Conservation (phyloP, 2,113 vertebrate species). For the Brachypodius melanocephalos region DNA sequence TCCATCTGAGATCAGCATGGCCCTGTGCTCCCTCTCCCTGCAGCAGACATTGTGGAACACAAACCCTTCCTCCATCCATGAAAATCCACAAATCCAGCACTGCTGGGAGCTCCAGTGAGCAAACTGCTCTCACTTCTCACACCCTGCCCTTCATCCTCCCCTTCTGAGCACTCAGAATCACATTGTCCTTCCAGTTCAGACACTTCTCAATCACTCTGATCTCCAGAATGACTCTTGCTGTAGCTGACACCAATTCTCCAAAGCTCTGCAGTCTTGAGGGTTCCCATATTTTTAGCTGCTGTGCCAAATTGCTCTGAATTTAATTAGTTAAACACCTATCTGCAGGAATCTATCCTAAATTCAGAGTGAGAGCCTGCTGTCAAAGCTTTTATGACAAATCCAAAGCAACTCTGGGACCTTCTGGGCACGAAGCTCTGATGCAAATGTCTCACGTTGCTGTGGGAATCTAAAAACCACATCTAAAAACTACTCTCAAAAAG, state of each 20-base stretch:
- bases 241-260: background rate
- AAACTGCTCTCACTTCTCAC: background rate
- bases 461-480: background rate
- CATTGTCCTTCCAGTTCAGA: background rate
- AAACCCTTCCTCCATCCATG: background rate
- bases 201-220: background rate
- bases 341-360: background rate
- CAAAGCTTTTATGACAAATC: background rate
- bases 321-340: background rate
- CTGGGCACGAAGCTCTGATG: background rate
- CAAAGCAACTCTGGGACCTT: background rate
- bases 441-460: background rate
- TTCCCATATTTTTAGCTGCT: background rate
- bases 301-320: background rate
- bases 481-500: background rate
- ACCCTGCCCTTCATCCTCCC: background rate
- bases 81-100: background rate
- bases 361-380: background rate
- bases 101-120: background rate
- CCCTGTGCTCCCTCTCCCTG: background rate
- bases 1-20: background rate
- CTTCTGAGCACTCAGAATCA: background rate
- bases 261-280: background rate
- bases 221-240: background rate
- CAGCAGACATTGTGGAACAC: background rate